These are phyloP conservation scores for Strix uralensis DNA, from an alignment of 2,113 vertebrate genomes.

Conservation along the genomic window DNA sequence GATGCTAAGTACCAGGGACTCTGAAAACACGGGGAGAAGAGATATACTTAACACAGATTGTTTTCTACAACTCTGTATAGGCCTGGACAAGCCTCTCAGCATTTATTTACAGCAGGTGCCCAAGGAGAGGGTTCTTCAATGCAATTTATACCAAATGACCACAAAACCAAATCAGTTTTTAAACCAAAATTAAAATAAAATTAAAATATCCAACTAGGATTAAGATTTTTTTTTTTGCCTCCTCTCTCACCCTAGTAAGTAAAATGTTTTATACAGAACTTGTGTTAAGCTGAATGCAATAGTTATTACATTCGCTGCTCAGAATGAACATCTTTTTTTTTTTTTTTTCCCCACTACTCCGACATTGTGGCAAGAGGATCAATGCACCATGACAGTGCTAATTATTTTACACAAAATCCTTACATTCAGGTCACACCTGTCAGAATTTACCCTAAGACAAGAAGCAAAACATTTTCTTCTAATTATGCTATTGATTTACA, in stretches of 20 bases:
- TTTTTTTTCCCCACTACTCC: background rate
- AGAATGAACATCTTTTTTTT: background rate
- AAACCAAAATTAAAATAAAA: background rate
- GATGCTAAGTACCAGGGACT: background rate
- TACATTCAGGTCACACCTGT: background rate
- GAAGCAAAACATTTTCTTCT: background rate
- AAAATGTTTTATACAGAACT: background rate
- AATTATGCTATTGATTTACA: background rate
- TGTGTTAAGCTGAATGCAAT: background rate
- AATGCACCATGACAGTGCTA: background rate
- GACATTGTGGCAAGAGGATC: background rate
- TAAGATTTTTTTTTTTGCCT: background rate
- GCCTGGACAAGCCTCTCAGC: background rate
- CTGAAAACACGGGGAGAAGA: background rate
- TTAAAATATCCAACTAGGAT: background rate
- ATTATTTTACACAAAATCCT: background rate
- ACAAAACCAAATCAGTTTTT: background rate
- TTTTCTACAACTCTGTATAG: background rate
- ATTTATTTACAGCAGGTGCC: background rate
- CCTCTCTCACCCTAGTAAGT: background rate
- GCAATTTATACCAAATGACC: background rate
- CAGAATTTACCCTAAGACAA: background rate
- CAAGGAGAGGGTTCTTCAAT: background rate
- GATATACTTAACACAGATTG: background rate
- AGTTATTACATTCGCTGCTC: background rate